Base-by-base conservation (phyloP, 2,797 vertebrate genomes). In the Rousettus madagascariensis region DNA sequence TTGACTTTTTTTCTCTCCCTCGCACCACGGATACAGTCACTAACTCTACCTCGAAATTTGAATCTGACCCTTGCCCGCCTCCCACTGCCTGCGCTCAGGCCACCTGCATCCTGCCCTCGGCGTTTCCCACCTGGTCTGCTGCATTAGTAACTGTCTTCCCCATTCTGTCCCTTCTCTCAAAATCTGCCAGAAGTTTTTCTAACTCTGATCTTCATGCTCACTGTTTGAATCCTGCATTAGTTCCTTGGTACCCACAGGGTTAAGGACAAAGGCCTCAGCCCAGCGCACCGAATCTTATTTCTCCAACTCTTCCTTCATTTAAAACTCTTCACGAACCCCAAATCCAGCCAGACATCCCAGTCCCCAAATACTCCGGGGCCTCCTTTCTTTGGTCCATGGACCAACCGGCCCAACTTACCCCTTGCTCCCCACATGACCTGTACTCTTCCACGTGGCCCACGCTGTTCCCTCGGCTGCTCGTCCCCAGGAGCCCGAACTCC, bases 111-210 rank as follows among this genome's bases (percentile, higher is more conserved):
- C 16, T 1, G 13, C 79, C 43, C n/a, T 36, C 19, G 11, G 66
- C n/a, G 3, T 5, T 13, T 12, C 75, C 63, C 43, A 6, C 3
- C 0, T 0, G 7, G 17, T 15, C 38, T 78, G 57, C 2, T 3
- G 11, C 30, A 7, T 33, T 24, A 33, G 72, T 7, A 36, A 38
- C 86, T 19, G 65, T 30, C 72, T 46, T 74, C 55, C 65, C 68
- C 20, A 16, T 24, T 24, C 53, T 0, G 17, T 51, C 55, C 66
- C 66, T 28, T 28, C 36, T 69, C 51, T 49, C 80, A 57, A 80
- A 53, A n/a, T 24, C 57, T 83, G 63, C 65, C 43, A 33, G 12
- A 65, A 22, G 38, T 1, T 36, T 88, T 49, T 51, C 7, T 65
- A 26, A 19, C n/a, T 57, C 79, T 38, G 38, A 72, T 22, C 65